Percentiles rank a stretch among this genome's conserved stretches.
phyloP scores from a whole-genome alignment of 2,888 invertebrate species.

The Caradrina clavipalpis region DNA sequence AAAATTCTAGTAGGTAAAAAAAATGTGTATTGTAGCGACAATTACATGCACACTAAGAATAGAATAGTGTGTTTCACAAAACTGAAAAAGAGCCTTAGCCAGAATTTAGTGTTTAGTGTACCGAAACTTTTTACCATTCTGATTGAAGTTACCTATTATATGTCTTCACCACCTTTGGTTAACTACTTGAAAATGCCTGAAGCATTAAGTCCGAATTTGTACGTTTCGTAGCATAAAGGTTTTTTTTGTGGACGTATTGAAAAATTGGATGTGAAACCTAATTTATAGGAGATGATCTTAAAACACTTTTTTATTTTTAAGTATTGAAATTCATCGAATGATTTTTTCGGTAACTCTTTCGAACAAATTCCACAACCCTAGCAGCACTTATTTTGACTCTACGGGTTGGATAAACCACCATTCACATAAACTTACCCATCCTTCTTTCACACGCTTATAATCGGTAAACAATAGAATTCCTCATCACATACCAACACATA shows the following conservation, averaged over 20 bases:
- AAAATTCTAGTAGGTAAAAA: background rate
- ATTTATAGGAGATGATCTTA: background rate
- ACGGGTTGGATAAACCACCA: background rate
- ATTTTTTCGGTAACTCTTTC: too few relatives aligned
- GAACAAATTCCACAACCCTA: too few relatives aligned
- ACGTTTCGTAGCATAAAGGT: too few relatives aligned
- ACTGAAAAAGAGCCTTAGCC: background rate
- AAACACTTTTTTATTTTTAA: too few relatives aligned
- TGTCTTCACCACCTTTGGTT: too few relatives aligned
- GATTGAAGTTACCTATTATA: too few relatives aligned
- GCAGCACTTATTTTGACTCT: background rate
- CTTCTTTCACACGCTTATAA: slow-evolving; percentile 21
- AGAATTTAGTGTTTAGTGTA: too few relatives aligned
- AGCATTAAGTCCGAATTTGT: too few relatives aligned
- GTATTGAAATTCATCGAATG: too few relatives aligned
- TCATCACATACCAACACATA: slow-evolving; percentile 27
- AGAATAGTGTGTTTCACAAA: background rate
- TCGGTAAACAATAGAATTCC: slow-evolving; percentile 13
- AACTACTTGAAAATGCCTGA: too few relatives aligned
- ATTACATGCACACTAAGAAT: background rate
- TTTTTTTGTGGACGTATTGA: too few relatives aligned
- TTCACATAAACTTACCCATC: background rate
- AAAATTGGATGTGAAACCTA: background rate
- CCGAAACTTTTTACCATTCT: too few relatives aligned
- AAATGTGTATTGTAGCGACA: background rate